These are phyloP conservation scores for Stenichneumon culpator DNA, from an alignment of 2,888 invertebrate species.

Conservation along the genomic window DNA sequence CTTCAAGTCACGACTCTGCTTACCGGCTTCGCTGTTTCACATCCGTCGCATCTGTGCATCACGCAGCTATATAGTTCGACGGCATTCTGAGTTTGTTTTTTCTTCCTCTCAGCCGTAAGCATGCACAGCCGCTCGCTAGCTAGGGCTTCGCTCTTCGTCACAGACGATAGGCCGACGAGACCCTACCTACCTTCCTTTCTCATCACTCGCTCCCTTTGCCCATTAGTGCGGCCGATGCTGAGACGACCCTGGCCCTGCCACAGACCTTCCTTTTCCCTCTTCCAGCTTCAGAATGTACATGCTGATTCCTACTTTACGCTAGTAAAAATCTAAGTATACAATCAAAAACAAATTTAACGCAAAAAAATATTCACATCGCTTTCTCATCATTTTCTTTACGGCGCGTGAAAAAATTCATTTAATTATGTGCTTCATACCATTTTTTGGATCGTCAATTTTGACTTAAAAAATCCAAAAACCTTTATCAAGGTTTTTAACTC, in stretches of 20 bases:
- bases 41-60: slow-evolving; percentile 84
- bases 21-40: slow-evolving; percentile 73
- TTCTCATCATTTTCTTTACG: no score
- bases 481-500: no score
- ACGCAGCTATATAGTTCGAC: slow-evolving; percentile 72
- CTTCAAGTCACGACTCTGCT: slow-evolving; percentile 32
- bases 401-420: no score
- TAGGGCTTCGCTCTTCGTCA: slow-evolving; percentile 16
- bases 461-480: no score
- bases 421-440: no score
- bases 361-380: background rate
- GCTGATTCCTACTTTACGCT: background rate
- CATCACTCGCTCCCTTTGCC: slow-evolving; percentile 21
- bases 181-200: slow-evolving; percentile 2
- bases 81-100: slow-evolving; percentile 46
- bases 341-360: background rate
- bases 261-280: background rate
- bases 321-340: background rate
- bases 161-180: background rate
- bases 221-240: slow-evolving; percentile 20
- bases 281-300: slow-evolving; percentile 65
- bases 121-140: background rate
- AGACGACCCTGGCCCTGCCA: slow-evolving; percentile 4
- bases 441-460: no score
- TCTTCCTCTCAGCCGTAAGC: slow-evolving; percentile 13